A percentile compares a stretch with the other conserved stretches of the same genome.
These are phyloP conservation scores for Cryptoprocta ferox DNA, from an alignment of 2,797 vertebrate species.

Conservation along the genomic window DNA sequence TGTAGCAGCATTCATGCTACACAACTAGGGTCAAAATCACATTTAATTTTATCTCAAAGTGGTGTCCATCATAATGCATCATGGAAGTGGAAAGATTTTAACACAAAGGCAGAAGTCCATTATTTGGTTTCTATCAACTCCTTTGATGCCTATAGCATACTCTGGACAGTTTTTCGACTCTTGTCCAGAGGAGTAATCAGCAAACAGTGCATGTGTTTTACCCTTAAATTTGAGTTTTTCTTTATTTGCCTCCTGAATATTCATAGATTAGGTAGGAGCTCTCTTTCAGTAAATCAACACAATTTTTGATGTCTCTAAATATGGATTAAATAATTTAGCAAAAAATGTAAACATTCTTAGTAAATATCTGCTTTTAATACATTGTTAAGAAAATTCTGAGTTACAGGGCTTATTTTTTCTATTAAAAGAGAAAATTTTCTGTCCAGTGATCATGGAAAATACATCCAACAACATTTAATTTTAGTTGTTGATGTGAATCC, in stretches of 20 bases:
- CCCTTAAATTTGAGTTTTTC: neutral
- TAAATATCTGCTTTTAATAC: neutral
- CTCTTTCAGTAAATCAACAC: neutral
- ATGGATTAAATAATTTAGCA: neutral
- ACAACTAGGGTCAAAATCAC: slow-evolving; percentile 7
- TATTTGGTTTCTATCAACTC: neutral
- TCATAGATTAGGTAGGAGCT: neutral
- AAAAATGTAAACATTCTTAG: neutral
- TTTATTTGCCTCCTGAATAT: neutral
- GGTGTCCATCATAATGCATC: neutral
- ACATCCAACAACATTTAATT: neutral
- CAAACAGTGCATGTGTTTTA: neutral
- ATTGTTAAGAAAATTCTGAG: neutral
- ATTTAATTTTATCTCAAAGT: slow-evolving; percentile 44
- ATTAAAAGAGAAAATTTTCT: neutral
- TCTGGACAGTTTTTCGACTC: neutral
- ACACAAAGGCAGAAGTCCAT: neutral
- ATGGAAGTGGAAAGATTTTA: neutral
- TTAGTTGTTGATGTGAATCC: neutral
- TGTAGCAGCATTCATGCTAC: neutral
- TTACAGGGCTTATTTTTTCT: neutral
- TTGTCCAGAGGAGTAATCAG: neutral
- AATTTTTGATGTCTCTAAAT: neutral
- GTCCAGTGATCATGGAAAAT: neutral
- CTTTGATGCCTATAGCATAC: neutral